These are phyloP conservation scores for Kradibia gibbosae DNA, from an alignment of 1,140 invertebrate genomes.

Conservation along the genomic window DNA sequence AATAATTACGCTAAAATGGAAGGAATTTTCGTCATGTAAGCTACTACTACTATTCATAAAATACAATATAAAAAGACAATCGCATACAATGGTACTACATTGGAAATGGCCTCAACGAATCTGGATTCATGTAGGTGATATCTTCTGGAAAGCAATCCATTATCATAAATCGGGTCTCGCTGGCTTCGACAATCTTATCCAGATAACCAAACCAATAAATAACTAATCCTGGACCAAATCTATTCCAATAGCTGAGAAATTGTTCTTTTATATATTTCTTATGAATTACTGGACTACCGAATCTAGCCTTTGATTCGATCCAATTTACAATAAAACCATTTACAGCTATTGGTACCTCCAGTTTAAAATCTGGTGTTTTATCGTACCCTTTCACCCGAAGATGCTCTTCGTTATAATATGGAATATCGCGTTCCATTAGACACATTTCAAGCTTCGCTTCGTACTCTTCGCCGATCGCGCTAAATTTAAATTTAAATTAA, in stretches of 20 bases:
- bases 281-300: slow-evolving; percentile 89
- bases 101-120: too few species aligned
- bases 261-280: slow-evolving; percentile 90
- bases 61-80: too few species aligned
- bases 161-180: slow-evolving; percentile 81
- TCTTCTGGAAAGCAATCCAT: slow-evolving; percentile 76
- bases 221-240: slow-evolving; percentile 93
- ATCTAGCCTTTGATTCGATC: slow-evolving; percentile 97
- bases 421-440: slow-evolving; percentile 75
- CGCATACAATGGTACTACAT: too few species aligned
- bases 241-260: slow-evolving; percentile 92
- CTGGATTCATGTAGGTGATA: slow-evolving; percentile 66
- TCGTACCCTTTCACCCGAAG: slow-evolving; percentile 89
- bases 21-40: too few species aligned
- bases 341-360: slow-evolving; percentile 90
- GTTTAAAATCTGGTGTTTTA: slow-evolving; percentile 95
- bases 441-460: slow-evolving; percentile 79
- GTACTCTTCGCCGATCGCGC: slow-evolving; percentile 83
- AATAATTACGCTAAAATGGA: too few species aligned
- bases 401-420: slow-evolving; percentile 87
- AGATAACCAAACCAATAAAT: slow-evolving; percentile 98
- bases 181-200: slow-evolving; percentile 76
- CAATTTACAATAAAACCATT: slow-evolving; percentile 92
- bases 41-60: too few species aligned
- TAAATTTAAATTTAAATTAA: slow-evolving; percentile 57